Conservation (phyloP, 2,113 vertebrate species). For the Clinocottus analis region DNA sequence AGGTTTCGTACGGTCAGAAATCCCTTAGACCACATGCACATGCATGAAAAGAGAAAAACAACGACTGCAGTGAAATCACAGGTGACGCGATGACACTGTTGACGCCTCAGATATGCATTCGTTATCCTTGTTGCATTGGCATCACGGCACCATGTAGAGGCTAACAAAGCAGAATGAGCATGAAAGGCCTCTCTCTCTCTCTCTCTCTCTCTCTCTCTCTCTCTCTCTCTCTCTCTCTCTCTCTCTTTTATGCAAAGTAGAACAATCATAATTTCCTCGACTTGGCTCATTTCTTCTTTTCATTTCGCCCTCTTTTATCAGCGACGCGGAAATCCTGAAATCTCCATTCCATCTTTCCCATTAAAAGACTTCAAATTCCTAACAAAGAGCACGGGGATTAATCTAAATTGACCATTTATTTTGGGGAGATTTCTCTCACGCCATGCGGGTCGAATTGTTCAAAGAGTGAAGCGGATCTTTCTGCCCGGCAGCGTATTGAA, state of each 20-base stretch:
- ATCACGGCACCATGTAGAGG: background rate
- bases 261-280: conserved; percentile 32
- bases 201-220: background rate
- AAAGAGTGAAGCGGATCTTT: conserved; percentile 1
- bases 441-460: background rate
- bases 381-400: conserved; percentile 34
- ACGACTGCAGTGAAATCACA: background rate
- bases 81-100: background rate
- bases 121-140: conserved; percentile 11
- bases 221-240: background rate
- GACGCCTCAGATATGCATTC: conserved; percentile 9
- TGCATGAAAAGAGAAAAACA: conserved; percentile 3
- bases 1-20: background rate
- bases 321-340: conserved; percentile 35
- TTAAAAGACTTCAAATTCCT: conserved; percentile 52
- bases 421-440: conserved; percentile 39
- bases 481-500: background rate
- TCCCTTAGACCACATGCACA: background rate
- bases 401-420: conserved; percentile 61
- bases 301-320: conserved; percentile 48
- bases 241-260: conserved; percentile 30
- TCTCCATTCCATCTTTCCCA: conserved; percentile 42
- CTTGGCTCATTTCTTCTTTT: conserved; percentile 26
- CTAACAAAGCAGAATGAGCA: conserved; percentile 28
- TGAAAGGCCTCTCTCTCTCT: background rate